Conservation (phyloP, 2,888 invertebrate species). For the Campoletis raptor region DNA sequence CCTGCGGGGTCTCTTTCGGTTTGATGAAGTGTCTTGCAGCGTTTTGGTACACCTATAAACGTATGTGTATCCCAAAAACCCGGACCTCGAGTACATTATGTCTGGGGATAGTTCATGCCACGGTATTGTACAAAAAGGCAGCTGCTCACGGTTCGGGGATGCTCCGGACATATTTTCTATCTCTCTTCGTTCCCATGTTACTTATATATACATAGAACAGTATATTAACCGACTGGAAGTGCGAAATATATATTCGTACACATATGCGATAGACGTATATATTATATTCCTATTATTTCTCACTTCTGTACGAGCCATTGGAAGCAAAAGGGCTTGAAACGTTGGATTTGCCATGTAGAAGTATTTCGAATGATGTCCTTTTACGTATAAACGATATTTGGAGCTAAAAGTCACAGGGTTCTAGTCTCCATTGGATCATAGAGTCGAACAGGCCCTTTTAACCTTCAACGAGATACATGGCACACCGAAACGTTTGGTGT, state of each 20-base stretch:
- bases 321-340: background rate
- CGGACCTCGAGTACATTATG: slow-evolving; percentile 81
- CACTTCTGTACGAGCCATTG: background rate
- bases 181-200: slow-evolving; percentile 46
- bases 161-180: slow-evolving; percentile 33
- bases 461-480: background rate
- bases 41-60: slow-evolving; percentile 46
- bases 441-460: background rate
- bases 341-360: background rate
- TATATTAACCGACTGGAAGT: slow-evolving; percentile 78
- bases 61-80: slow-evolving; percentile 60
- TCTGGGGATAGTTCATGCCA: slow-evolving; percentile 72
- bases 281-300: slow-evolving; percentile 45
- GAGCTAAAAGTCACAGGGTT: background rate
- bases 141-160: slow-evolving; percentile 73
- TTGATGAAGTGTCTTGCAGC: slow-evolving; percentile 81
- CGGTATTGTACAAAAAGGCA: slow-evolving; percentile 81
- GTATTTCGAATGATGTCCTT: background rate
- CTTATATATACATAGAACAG: slow-evolving; percentile 73
- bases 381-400: background rate
- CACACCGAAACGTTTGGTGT: background rate
- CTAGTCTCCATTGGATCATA: background rate
- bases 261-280: slow-evolving; percentile 16
- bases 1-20: slow-evolving; percentile 61
- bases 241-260: slow-evolving; percentile 34